Conservation (phyloP, 2,797 vertebrate species). For the Spheniscus humboldti region DNA sequence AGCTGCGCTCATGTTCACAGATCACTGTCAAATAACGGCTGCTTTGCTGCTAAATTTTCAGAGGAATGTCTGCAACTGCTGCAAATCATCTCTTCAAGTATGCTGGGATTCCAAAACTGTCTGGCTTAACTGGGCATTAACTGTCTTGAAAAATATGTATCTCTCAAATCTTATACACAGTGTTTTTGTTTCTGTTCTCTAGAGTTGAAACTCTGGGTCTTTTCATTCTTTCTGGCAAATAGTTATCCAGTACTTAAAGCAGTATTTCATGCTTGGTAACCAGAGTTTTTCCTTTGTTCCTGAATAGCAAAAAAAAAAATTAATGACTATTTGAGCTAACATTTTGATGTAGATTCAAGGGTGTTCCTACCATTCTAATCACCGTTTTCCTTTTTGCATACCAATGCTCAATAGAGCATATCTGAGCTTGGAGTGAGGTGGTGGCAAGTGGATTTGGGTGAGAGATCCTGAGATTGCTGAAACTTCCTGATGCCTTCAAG, state of each 20-base stretch:
- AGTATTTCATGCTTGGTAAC: not conserved
- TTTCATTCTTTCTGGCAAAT: not conserved
- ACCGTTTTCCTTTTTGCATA: not conserved
- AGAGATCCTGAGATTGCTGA: not conserved
- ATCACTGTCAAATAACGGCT: not conserved
- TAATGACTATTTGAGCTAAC: not conserved
- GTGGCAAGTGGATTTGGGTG: not conserved
- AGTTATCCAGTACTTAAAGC: not conserved
- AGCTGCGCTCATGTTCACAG: not conserved
- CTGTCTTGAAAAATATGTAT: fast-evolving
- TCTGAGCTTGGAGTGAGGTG: not conserved
- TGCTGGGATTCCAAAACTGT: not conserved
- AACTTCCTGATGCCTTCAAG: not conserved
- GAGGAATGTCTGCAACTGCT: not conserved
- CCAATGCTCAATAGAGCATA: not conserved
- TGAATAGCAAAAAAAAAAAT: not conserved
- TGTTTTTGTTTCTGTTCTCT: not conserved
- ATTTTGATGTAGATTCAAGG: not conserved
- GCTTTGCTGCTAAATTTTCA: not conserved
- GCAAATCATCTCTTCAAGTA: not conserved
- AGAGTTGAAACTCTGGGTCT: not conserved
- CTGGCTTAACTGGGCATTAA: not conserved
- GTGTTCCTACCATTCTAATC: not conserved
- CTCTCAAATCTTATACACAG: not conserved
- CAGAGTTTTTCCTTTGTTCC: not conserved